Percentiles rank a stretch among this genome's conserved stretches.
Conservation (phyloP, 2,113 vertebrate genomes). For the Callipepla squamata region DNA sequence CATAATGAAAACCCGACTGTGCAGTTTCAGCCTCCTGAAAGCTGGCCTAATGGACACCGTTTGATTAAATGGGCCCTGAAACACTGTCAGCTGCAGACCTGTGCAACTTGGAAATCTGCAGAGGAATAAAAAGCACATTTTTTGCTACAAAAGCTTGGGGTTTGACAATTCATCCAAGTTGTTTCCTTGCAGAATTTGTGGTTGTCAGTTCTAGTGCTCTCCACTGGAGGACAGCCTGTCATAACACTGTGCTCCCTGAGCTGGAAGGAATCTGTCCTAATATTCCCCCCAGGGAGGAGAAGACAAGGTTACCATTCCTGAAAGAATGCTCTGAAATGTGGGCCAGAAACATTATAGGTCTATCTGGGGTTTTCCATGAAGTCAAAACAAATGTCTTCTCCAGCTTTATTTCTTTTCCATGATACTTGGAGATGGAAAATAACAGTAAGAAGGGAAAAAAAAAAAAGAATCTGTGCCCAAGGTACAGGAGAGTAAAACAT, state of each 20-base stretch:
- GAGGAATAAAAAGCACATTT: background rate
- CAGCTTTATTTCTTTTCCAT: background rate
- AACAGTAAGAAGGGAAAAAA: background rate
- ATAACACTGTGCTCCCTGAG: background rate
- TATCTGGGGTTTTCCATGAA: constrained; percentile 4
- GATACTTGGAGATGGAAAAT: constrained; percentile 2
- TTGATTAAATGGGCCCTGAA: background rate
- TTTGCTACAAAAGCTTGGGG: background rate
- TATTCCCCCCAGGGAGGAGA: background rate
- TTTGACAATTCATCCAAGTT: background rate
- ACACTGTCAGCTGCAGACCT: background rate
- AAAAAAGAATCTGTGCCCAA: background rate
- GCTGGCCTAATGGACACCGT: background rate
- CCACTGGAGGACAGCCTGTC: constrained; percentile 47
- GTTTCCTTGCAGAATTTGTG: fast-evolving
- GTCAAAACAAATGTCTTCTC: background rate
- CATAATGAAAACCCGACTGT: background rate
- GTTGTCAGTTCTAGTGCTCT: constrained; percentile 17
- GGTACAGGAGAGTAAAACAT: background rate
- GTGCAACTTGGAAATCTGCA: background rate
- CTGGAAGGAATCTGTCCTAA: background rate
- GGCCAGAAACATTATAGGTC: background rate
- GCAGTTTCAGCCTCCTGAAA: background rate
- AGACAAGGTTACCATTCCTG: background rate
- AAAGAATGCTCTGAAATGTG: background rate